phyloP scores from a whole-genome alignment of 2,113 vertebrate genomes.

The Rhea pennata region DNA sequence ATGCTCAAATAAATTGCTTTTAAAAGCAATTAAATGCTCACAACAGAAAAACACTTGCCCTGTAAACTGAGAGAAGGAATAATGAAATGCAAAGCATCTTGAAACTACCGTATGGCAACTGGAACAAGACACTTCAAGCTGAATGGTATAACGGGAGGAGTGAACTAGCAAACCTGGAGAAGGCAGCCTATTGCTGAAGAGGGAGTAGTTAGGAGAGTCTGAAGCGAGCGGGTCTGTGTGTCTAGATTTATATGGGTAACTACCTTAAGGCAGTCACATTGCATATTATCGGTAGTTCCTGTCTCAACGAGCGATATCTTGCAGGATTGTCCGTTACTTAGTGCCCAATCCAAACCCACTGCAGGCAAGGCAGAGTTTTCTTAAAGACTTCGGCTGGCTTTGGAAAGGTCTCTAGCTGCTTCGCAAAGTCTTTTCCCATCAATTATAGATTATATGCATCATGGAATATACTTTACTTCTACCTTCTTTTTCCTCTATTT shows the following conservation, averaged over 20 bases:
- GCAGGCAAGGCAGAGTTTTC: neutral
- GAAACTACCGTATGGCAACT: neutral
- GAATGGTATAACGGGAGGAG: neutral
- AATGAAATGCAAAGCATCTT: neutral
- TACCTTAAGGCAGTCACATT: neutral
- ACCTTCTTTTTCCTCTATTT: fast-evolving
- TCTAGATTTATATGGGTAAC: neutral
- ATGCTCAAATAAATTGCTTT: neutral
- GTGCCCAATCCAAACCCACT: neutral
- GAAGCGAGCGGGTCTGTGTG: neutral
- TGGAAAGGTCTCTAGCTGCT: neutral
- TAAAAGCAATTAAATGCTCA: conserved; percentile 34
- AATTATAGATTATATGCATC: neutral
- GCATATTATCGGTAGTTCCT: neutral
- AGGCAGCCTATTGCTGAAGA: neutral
- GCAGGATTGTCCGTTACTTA: neutral
- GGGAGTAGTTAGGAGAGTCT: neutral
- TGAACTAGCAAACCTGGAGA: neutral
- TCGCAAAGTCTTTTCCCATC: neutral
- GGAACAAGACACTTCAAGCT: neutral
- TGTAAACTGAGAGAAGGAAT: neutral
- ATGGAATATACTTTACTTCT: fast-evolving
- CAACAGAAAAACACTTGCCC: conserved; percentile 28
- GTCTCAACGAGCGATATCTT: neutral
- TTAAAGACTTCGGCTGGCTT: neutral